Conservation (phyloP, 2,888 invertebrate genomes). For the Brachypterus glaber region DNA sequence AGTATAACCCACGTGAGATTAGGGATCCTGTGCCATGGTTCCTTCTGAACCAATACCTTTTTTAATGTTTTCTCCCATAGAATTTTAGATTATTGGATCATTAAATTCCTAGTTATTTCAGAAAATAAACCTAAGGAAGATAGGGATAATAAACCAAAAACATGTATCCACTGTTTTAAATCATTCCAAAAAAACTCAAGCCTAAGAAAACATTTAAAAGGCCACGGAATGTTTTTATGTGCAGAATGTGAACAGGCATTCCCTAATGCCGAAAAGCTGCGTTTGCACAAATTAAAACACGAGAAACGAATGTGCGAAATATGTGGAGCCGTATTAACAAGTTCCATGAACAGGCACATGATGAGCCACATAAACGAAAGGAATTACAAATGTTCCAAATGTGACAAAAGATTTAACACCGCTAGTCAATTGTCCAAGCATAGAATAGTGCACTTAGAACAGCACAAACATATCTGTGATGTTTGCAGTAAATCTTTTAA, state of each 20-base stretch:
- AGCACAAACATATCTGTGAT: conserved; percentile 41
- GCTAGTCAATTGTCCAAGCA: conserved; percentile 11
- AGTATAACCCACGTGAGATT: too few species aligned
- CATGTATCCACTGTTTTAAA: too few species aligned
- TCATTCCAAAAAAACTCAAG: too few species aligned
- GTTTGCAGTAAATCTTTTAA: conserved; percentile 47
- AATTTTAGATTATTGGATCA: too few species aligned
- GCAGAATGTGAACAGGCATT: background rate
- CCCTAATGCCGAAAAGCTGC: background rate
- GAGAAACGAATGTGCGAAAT: background rate
- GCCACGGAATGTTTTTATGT: too few species aligned
- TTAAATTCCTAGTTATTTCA: too few species aligned
- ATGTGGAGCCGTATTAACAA: conserved; percentile 5
- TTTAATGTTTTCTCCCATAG: too few species aligned
- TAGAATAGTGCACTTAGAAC: conserved; percentile 13
- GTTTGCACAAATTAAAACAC: background rate
- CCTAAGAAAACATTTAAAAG: too few species aligned
- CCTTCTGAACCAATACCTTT: too few species aligned
- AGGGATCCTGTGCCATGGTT: too few species aligned
- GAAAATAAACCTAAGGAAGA: too few species aligned
- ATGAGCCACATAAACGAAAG: conserved; percentile 20
- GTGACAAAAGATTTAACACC: conserved; percentile 16
- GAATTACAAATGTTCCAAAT: conserved; percentile 17
- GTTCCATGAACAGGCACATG: conserved; percentile 22
- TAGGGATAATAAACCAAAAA: too few species aligned